These are phyloP conservation scores for Chromis chromis DNA, from an alignment of 2,797 vertebrate genomes.

Conservation along the genomic window DNA sequence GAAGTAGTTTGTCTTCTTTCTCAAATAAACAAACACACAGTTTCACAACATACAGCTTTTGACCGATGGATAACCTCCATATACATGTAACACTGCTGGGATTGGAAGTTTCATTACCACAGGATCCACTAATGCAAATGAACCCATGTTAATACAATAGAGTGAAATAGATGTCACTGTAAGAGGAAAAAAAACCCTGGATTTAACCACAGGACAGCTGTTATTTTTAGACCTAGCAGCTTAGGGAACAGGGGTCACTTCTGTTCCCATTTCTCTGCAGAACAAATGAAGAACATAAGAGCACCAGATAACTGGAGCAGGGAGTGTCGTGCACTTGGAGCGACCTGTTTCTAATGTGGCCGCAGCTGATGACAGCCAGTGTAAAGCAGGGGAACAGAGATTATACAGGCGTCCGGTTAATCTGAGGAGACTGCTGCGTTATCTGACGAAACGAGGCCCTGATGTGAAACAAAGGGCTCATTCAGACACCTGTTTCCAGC, in stretches of 20 bases:
- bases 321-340: conserved; percentile 28
- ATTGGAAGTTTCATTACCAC: background rate
- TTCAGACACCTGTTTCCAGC: conserved; percentile 75
- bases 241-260: conserved; percentile 7
- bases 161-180: conserved; percentile 1
- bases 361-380: conserved; percentile 45
- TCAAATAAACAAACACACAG: no score
- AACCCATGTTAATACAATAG: background rate
- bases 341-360: conserved; percentile 56
- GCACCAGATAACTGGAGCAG: background rate
- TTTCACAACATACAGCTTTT: background rate
- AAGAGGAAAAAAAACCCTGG: background rate
- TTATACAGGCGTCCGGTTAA: conserved; percentile 51
- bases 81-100: background rate
- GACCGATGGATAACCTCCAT: background rate
- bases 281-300: conserved; percentile 18
- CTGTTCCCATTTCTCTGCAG: conserved; percentile 1
- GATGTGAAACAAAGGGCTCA: conserved; percentile 67
- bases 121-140: background rate
- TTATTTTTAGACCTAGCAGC: background rate
- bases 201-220: conserved; percentile 21
- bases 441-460: conserved; percentile 31
- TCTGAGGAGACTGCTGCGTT: conserved; percentile 42
- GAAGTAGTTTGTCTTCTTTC: no score
- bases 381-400: conserved; percentile 46